Percentiles rank a stretch among this genome's conserved stretches.
phyloP scores from a whole-genome alignment of 2,888 invertebrate genomes.

The Drosophila melanocephala region DNA sequence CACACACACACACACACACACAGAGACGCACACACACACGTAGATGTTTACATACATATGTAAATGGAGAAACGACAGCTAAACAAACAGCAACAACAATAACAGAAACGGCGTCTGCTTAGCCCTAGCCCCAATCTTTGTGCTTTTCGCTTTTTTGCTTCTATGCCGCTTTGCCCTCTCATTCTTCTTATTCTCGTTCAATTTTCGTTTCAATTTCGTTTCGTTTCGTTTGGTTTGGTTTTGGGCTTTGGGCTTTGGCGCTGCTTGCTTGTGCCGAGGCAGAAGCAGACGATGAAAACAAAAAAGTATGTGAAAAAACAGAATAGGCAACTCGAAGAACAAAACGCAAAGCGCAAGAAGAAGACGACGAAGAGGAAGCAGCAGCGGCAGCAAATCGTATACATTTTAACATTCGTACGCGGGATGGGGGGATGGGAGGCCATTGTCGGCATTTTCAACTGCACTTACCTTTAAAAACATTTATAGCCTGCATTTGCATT shows the following conservation, averaged over 20 bases:
- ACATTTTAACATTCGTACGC: not conserved
- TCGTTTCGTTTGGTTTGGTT: slow-evolving; percentile 31
- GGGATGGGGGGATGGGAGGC: not conserved
- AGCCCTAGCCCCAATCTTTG: slow-evolving; percentile 65
- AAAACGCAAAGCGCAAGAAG: slow-evolving; percentile 25
- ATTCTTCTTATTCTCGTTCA: slow-evolving; percentile 35
- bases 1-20: slow-evolving; percentile 21
- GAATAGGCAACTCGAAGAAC: slow-evolving; percentile 45
- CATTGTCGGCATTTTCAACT: slow-evolving; percentile 18
- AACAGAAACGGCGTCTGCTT: slow-evolving; percentile 55
- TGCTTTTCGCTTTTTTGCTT: slow-evolving; percentile 50
- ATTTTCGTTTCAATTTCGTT: slow-evolving; percentile 37
- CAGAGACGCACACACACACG: not conserved
- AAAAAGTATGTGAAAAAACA: slow-evolving; percentile 70
- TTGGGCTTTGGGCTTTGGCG: slow-evolving; percentile 16
- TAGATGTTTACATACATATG: slow-evolving; percentile 31
- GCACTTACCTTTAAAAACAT: slow-evolving; percentile 51
- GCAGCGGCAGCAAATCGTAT: slow-evolving; percentile 11
- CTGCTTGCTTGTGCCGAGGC: slow-evolving; percentile 36
- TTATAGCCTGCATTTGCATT: slow-evolving; percentile 24
- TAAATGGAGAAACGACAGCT: slow-evolving; percentile 73
- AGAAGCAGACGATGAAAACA: slow-evolving; percentile 77
- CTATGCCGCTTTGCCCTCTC: slow-evolving; percentile 40
- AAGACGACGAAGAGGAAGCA: slow-evolving; percentile 2
- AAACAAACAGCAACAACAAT: slow-evolving; percentile 67